These are phyloP conservation scores for Drosophila santomea DNA, from an alignment of 1,140 invertebrate species.

Conservation along the genomic window DNA sequence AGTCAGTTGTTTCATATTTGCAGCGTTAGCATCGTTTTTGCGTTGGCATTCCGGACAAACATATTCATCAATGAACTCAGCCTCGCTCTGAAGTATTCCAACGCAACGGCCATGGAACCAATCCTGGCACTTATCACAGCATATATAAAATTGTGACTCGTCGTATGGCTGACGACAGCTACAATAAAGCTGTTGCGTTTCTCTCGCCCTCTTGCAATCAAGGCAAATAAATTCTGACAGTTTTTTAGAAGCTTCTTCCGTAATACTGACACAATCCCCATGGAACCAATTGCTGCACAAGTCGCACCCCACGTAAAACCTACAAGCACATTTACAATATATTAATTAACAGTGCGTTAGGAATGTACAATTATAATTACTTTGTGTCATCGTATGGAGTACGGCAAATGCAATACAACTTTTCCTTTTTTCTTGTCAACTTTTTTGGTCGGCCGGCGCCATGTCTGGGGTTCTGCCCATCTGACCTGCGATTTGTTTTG, in stretches of 20 bases:
- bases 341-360: neutral
- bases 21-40: constrained; percentile 94
- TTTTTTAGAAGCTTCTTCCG: constrained; percentile 95
- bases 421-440: constrained; percentile 88
- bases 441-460: constrained; percentile 72
- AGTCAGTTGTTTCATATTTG: constrained; percentile 94
- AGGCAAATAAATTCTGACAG: constrained; percentile 95
- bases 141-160: constrained; percentile 99
- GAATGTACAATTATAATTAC: constrained; percentile 84
- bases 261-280: constrained; percentile 97
- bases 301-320: constrained; percentile 99
- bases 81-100: constrained; percentile 96
- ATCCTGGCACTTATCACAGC: constrained; percentile 98
- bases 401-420: constrained; percentile 96
- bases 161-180: constrained; percentile 98
- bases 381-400: constrained; percentile 97
- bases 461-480: constrained; percentile 49
- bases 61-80: constrained; percentile 97
- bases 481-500: constrained; percentile 8
- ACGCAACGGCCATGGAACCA: constrained; percentile 99
- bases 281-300: constrained; percentile 99
- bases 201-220: constrained; percentile 93
- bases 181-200: constrained; percentile 97
- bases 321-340: constrained; percentile 76
- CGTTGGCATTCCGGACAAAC: constrained; percentile 97